phyloP scores from a whole-genome alignment of 2,797 vertebrate species.

The Gymnothorax javanicus region DNA sequence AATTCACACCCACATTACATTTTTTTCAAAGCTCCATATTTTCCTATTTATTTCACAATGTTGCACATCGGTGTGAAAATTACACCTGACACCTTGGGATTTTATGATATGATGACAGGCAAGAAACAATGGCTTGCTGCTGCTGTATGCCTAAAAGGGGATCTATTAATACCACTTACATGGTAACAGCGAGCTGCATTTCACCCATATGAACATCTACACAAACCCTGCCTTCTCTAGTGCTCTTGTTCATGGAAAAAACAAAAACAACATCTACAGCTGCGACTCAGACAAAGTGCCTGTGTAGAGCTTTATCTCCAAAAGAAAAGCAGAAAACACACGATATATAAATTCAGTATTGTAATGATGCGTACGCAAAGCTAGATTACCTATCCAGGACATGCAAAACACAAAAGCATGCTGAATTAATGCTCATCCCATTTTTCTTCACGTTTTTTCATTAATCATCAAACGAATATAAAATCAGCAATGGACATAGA shows the following conservation, averaged over 20 bases:
- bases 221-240: not conserved
- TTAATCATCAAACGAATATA: not conserved
- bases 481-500: not conserved
- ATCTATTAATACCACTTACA: not conserved
- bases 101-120: not conserved
- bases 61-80: not conserved
- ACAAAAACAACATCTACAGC: not conserved
- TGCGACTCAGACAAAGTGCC: not conserved
- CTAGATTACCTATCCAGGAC: not conserved
- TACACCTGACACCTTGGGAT: not conserved
- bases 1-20: not conserved
- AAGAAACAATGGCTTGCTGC: not conserved
- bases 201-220: not conserved
- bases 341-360: not conserved
- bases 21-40: not conserved
- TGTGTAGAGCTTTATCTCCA: not conserved
- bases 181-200: not conserved
- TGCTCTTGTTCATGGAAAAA: not conserved
- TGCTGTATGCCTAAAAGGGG: not conserved
- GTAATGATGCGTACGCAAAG: not conserved
- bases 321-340: not conserved
- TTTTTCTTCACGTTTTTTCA: not conserved
- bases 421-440: slow-evolving; percentile 2
- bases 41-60: not conserved
- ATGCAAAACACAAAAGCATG: not conserved